Percentiles rank a stretch among this genome's conserved stretches.
Evolutionary conservation across 2,888 invertebrate genomes (phyloP).

Genomic region (Drosophila barbarae): DNA sequence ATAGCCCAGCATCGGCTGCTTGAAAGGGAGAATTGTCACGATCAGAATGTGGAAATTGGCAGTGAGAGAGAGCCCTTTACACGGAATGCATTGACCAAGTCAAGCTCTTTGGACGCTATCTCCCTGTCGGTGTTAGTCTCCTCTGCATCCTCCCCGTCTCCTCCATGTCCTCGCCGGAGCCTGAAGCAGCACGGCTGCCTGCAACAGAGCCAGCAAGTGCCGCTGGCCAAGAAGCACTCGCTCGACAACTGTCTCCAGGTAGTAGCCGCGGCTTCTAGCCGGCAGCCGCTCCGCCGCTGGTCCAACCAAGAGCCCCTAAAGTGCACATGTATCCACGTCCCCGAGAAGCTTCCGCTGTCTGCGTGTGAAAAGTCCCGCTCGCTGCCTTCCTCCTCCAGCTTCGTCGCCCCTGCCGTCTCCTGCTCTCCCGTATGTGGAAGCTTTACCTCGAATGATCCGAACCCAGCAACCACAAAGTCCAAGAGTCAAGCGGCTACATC

Average conservation of each 20-base stretch:
- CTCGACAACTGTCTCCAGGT: constrained; percentile 23
- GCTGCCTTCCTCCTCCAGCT: constrained; percentile 46
- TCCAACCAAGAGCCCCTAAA: constrained; percentile 72
- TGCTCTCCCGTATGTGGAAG: constrained; percentile 53
- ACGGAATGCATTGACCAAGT: constrained; percentile 70
- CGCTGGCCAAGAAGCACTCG: constrained; percentile 54
- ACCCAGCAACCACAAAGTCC: constrained; percentile 38
- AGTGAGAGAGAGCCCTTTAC: constrained; percentile 46
- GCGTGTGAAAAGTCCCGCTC: constrained; percentile 65
- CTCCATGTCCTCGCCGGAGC: constrained; percentile 70
- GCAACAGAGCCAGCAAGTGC: constrained; percentile 46
- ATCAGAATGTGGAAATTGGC: constrained; percentile 13
- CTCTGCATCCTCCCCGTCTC: constrained; percentile 76
- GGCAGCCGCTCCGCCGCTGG: constrained; percentile 70
- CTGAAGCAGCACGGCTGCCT: constrained; percentile 73
- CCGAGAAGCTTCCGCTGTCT: constrained; percentile 40
- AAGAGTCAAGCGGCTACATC: constrained; percentile 35
- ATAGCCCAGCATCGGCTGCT: constrained; percentile 66
- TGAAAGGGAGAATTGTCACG: constrained; percentile 20
- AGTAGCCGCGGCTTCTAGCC: constrained; percentile 49
- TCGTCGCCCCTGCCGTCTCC: neutral
- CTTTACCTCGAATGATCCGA: constrained; percentile 44
- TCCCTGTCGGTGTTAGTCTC: constrained; percentile 74
- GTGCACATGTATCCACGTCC: constrained; percentile 59
- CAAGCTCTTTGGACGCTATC: constrained; percentile 78